Base-by-base conservation (phyloP, 2,113 vertebrate genomes). In the Erpornis zantholeuca region DNA sequence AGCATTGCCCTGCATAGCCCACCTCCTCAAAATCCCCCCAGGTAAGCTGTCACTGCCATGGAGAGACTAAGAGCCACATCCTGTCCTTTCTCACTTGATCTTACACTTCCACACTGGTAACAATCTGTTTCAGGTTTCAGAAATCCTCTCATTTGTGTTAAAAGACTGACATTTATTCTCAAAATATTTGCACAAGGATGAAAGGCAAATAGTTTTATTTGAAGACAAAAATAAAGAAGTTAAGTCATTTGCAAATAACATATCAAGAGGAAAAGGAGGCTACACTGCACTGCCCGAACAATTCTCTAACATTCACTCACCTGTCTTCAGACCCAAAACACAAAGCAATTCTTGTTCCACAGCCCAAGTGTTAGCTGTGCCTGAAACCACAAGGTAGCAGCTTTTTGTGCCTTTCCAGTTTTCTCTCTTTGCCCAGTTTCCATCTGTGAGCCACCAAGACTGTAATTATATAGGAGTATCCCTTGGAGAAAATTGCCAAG, bases 161-260 rank as follows among this genome's bases (percentile, higher is more conserved):
- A 59, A 42, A 90, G 64, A 22, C 52, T 94, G 70, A 88, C 84
- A 95, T 94, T 95, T 92, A 69, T 87, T 65, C 66, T 85, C 75
- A 69, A 50, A 60, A 21, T 73, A 92, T 93, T 96, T 94, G 76
- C 52, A 71, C 47, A 92, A 44, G 76, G 47, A 81, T 79, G 59
- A 93, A 83, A 6, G 71, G 64, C 53, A 93, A 96, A 95, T n/a
- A 71, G 8, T 73, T 85, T 52, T 59, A 77, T 63, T 72, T 28
- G 64, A 93, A 76, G 11, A 42, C 56, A 78, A 70, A 65, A 89
- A 57, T 40, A 83, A 42, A 36, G 11, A 72, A 35, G 28, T 36
- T 88, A 93, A 92, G 64, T 53, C 18, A 88, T 78, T 94, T 92
- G 68, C 93, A 94, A 96, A 90, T 69, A 90, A 61, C 15, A 14